Evolutionary conservation across 2,113 vertebrate species (phyloP).

Genomic region (Rutilus rutilus): DNA sequence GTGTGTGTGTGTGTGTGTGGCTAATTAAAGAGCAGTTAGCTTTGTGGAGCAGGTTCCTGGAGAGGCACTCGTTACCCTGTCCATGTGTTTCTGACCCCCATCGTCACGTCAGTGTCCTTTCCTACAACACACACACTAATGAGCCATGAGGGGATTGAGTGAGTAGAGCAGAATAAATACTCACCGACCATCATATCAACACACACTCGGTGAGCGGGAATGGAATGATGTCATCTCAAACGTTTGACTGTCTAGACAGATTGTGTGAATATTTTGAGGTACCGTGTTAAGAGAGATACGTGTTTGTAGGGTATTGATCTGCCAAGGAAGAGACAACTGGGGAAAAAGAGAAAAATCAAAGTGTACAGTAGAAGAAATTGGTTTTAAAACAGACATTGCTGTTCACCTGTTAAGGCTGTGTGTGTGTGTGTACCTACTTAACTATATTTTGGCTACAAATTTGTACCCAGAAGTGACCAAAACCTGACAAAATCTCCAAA

Average conservation of each 20-base stretch:
- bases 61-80: constrained; percentile 54
- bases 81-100: constrained; percentile 59
- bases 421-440: background rate
- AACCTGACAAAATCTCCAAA: too few species aligned
- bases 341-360: background rate
- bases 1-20: background rate
- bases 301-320: background rate
- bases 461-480: too few species aligned
- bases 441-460: too few species aligned
- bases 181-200: constrained; percentile 44
- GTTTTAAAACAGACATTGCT: background rate
- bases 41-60: constrained; percentile 48
- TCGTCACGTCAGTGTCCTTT: constrained; percentile 52
- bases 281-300: constrained; percentile 6
- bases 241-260: constrained; percentile 42
- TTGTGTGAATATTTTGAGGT: constrained; percentile 28
- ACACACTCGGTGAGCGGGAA: constrained; percentile 9
- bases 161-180: constrained; percentile 70
- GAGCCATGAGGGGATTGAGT: constrained; percentile 90
- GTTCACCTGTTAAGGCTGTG: background rate
- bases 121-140: constrained; percentile 77
- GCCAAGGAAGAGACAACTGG: background rate
- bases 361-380: background rate
- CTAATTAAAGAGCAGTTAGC: constrained; percentile 59
- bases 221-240: constrained; percentile 44